Percentiles rank a stretch among this genome's conserved stretches.
Evolutionary conservation across 2,888 invertebrate genomes (phyloP).

Genomic region (Drosophila vallismaia): DNA sequence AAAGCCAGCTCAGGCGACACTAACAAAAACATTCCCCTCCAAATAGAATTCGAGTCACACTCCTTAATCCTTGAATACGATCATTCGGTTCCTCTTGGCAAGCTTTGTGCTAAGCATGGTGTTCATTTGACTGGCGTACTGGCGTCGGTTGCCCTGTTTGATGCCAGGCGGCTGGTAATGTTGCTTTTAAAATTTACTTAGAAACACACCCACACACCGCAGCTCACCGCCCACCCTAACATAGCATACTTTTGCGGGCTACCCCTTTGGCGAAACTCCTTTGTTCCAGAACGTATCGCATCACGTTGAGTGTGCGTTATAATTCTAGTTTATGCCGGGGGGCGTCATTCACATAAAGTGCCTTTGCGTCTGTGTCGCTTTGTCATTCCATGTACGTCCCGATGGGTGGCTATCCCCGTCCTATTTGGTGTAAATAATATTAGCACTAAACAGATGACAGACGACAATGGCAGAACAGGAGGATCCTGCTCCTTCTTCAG

Average conservation of each 20-base stretch:
- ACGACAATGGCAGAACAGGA: constrained; percentile 13
- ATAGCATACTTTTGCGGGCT: constrained; percentile 56
- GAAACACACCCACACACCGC: constrained; percentile 8
- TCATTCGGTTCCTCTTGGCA: neutral
- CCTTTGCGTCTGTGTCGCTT: constrained; percentile 64
- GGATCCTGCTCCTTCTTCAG: constrained; percentile 1
- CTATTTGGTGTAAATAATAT: constrained; percentile 63
- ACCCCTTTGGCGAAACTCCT: constrained; percentile 19
- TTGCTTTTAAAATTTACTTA: constrained; percentile 60
- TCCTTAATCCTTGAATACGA: constrained; percentile 8
- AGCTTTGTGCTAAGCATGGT: constrained; percentile 24
- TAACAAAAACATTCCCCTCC: constrained; percentile 9
- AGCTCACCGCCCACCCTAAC: constrained; percentile 1
- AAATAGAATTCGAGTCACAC: constrained; percentile 29
- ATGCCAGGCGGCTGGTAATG: constrained; percentile 53
- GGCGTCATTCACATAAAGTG: constrained; percentile 75
- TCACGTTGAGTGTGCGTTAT: constrained; percentile 52
- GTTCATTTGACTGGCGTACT: constrained; percentile 46
- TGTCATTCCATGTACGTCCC: constrained; percentile 34
- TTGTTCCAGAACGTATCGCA: constrained; percentile 9
- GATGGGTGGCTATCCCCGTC: neutral
- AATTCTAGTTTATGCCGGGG: constrained; percentile 69
- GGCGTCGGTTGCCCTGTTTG: constrained; percentile 35
- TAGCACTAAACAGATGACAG: constrained; percentile 64
- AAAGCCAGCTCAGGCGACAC: constrained; percentile 1